Conservation (phyloP, 2,888 invertebrate genomes). For the Hedya salicella region DNA sequence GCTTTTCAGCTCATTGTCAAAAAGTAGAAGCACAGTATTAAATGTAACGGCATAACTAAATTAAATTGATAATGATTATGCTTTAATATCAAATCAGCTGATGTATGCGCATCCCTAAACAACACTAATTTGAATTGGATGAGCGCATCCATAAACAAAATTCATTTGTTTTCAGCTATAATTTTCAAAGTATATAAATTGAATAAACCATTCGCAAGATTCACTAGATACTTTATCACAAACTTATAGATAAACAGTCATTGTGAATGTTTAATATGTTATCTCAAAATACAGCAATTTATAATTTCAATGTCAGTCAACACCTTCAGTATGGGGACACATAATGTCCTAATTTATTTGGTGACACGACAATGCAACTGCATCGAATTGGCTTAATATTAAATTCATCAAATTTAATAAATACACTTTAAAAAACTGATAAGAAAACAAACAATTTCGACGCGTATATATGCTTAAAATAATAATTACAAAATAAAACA, state of each 20-base stretch:
- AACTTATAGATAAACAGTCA: constrained; percentile 45
- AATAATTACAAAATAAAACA: constrained; percentile 35
- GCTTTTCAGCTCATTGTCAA: too few relatives aligned
- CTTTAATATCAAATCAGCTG: background rate
- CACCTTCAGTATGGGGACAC: background rate
- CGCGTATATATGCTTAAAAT: background rate
- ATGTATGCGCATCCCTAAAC: too few relatives aligned
- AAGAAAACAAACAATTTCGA: constrained; percentile 22
- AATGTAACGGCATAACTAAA: background rate
- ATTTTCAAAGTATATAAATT: constrained; percentile 10
- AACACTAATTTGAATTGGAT: background rate
- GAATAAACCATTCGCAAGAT: constrained; percentile 43
- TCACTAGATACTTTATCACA: constrained; percentile 46
- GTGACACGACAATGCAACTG: constrained; percentile 6
- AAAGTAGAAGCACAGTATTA: too few relatives aligned
- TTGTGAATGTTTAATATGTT: constrained; percentile 50
- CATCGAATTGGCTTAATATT: constrained; percentile 19
- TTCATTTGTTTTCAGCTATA: constrained; percentile 6
- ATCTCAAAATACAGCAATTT: constrained; percentile 1
- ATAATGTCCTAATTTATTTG: constrained; percentile 2
- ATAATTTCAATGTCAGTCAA: background rate
- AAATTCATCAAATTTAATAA: constrained; percentile 23
- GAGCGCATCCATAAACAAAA: background rate
- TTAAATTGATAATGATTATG: background rate
- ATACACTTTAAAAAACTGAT: constrained; percentile 16